These are phyloP conservation scores for Augochlorella aurata DNA, from an alignment of 2,888 invertebrate genomes.

Conservation along the genomic window DNA sequence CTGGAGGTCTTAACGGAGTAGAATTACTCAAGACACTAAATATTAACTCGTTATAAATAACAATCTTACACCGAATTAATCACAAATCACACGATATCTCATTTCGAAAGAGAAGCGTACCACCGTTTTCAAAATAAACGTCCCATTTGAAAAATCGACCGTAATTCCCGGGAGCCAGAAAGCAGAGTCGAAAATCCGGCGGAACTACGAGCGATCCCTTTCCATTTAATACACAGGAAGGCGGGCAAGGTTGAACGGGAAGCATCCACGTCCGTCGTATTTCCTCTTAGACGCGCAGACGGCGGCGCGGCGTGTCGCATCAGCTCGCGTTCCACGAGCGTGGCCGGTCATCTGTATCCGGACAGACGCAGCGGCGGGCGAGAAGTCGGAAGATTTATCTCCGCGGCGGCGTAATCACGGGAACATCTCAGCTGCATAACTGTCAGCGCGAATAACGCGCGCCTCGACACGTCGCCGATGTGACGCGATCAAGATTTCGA, in stretches of 20 bases:
- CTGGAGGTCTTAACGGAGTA: too few relatives aligned
- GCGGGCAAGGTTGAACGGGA: constrained; percentile 6
- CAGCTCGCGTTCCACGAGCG: constrained; percentile 52
- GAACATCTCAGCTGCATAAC: constrained; percentile 67
- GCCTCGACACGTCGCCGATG: constrained; percentile 54
- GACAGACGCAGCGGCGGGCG: constrained; percentile 48
- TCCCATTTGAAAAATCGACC: too few relatives aligned
- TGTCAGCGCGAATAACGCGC: constrained; percentile 68
- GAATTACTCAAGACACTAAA: too few relatives aligned
- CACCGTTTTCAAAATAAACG: too few relatives aligned
- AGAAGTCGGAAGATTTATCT: constrained; percentile 69
- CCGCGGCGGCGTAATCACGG: constrained; percentile 63
- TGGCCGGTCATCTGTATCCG: constrained; percentile 47
- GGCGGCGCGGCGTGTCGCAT: constrained; percentile 47
- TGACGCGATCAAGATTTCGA: constrained; percentile 71
- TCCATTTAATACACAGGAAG: constrained; percentile 21
- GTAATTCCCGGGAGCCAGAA: too few relatives aligned
- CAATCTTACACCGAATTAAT: too few relatives aligned
- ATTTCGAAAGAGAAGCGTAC: too few relatives aligned
- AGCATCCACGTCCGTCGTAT: constrained; percentile 24
- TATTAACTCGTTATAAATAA: too few relatives aligned
- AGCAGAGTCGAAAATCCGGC: too few relatives aligned
- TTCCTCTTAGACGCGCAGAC: constrained; percentile 14
- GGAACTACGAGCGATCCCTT: background rate
- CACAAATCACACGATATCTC: too few relatives aligned